phyloP scores from a whole-genome alignment of 1,140 invertebrate species.

The Heliconius hermathena region DNA sequence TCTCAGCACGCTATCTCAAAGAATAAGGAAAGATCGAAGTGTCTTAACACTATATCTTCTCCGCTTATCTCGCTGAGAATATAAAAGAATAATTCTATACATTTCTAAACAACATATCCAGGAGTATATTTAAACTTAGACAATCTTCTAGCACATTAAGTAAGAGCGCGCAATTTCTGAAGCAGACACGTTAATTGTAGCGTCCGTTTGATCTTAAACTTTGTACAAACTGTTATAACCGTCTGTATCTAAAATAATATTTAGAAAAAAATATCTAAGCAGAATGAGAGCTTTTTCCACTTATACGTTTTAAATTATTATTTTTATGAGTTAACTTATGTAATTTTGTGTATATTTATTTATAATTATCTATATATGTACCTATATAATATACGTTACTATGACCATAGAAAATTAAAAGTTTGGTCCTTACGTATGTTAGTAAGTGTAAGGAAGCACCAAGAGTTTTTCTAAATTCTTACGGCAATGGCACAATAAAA shows the following conservation, averaged over 20 bases:
- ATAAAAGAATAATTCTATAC: background rate
- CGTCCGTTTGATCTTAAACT: slow-evolving; percentile 44
- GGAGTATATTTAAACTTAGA: background rate
- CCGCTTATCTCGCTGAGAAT: too few species aligned
- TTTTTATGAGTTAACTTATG: background rate
- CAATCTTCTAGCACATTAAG: slow-evolving; percentile 7
- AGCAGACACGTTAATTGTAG: slow-evolving; percentile 52
- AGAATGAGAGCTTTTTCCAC: background rate
- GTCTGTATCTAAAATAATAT: slow-evolving; percentile 25
- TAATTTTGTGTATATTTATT: background rate
- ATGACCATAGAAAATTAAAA: too few species aligned
- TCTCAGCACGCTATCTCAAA: too few species aligned
- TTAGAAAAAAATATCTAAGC: background rate
- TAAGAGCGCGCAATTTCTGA: slow-evolving; percentile 7
- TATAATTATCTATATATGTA: too few species aligned
- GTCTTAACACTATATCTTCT: too few species aligned
- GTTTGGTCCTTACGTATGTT: too few species aligned
- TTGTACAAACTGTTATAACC: slow-evolving; percentile 40
- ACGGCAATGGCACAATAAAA: too few species aligned
- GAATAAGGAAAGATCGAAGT: too few species aligned
- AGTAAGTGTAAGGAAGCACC: too few species aligned
- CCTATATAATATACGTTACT: too few species aligned
- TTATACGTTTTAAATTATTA: background rate
- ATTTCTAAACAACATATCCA: background rate
- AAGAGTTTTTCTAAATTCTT: too few species aligned